Evolutionary conservation across 2,888 invertebrate genomes (phyloP).

Genomic region (Nymphalis urticae): DNA sequence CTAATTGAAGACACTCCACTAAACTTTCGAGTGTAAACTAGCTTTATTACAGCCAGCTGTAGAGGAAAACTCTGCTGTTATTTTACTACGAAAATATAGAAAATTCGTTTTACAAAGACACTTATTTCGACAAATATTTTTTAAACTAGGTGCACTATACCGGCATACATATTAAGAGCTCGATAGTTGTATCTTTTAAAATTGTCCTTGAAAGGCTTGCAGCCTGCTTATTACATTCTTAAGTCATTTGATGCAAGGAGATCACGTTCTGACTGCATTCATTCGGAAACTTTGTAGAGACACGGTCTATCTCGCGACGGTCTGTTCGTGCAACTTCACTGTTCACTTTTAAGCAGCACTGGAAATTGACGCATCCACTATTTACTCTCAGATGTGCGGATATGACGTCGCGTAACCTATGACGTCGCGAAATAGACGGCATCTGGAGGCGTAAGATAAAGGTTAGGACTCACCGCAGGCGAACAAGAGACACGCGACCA

Average conservation of each 20-base stretch:
- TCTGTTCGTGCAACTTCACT: constrained; percentile 68
- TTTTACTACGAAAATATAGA: not conserved
- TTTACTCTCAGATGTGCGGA: constrained; percentile 57
- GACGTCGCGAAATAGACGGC: constrained; percentile 76
- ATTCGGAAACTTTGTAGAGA: constrained; percentile 60
- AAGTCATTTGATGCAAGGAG: constrained; percentile 63
- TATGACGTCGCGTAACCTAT: constrained; percentile 65
- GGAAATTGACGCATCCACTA: constrained; percentile 61
- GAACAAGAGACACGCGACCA: constrained; percentile 80
- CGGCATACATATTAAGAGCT: constrained; percentile 50
- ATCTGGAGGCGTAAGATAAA: constrained; percentile 75
- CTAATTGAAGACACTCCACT: too few relatives aligned
- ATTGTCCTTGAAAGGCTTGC: constrained; percentile 71
- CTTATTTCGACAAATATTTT: constrained; percentile 26
- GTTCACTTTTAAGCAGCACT: constrained; percentile 72
- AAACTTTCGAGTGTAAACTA: too few relatives aligned
- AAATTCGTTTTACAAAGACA: constrained; percentile 21
- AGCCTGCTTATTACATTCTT: constrained; percentile 64
- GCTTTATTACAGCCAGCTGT: too few relatives aligned
- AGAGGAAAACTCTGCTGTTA: too few relatives aligned
- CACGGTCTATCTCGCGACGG: constrained; percentile 71
- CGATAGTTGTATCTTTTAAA: constrained; percentile 55
- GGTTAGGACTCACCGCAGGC: constrained; percentile 81
- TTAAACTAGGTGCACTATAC: constrained; percentile 48
- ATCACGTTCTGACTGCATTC: constrained; percentile 63